Base-by-base conservation (phyloP, 2,888 invertebrate species). In the Clivina fossor region DNA sequence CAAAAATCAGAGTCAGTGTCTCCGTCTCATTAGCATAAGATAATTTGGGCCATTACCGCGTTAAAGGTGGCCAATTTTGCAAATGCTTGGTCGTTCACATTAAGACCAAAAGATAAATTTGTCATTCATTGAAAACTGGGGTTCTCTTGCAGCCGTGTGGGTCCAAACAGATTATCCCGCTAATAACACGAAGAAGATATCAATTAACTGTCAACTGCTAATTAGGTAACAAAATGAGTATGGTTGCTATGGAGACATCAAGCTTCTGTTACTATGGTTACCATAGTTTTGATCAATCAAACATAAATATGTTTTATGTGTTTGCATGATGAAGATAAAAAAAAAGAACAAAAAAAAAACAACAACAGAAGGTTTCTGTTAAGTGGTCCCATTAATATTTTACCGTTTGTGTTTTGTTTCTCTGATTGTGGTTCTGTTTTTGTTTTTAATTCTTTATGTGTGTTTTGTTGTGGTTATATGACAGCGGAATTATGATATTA, bases 141-240 rank as follows among this genome's bases (percentile, higher is more conserved):
- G n/a, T n/a, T n/a, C n/a, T n/a, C n/a, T n/a, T n/a, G n/a, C n/a
- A 7, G 53, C 35, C 30, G 44, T 32, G 46, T 46, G 30, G 55
- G 46, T 55, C 38, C 38, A 32, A 16, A n/a, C n/a, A n/a, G 55
- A 55, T 55, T 55, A 55, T 47, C 40, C 38, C n/a, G n/a, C 40
- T 55, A 55, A 55, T 55, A 55, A 55, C 47, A 38, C 26, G 47
- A 55, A 55, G 55, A 55, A 55, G 55, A 55, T 55, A 55, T 55
- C 55, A 55, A 55, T 55, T 55, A 55, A 38, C 40, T 55, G 55
- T 55, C 55, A 47, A 19, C 47, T 26, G 47, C 47, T 55, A 55
- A 55, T 55, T 55, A 55, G 55, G 37, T 32, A 46, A 35, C 44
- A 46, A 37, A 44, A 54, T 46, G 38, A 54, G 54, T n/a, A n/a